phyloP scores from a whole-genome alignment of 2,113 vertebrate genomes.

The Lynx canadensis region DNA sequence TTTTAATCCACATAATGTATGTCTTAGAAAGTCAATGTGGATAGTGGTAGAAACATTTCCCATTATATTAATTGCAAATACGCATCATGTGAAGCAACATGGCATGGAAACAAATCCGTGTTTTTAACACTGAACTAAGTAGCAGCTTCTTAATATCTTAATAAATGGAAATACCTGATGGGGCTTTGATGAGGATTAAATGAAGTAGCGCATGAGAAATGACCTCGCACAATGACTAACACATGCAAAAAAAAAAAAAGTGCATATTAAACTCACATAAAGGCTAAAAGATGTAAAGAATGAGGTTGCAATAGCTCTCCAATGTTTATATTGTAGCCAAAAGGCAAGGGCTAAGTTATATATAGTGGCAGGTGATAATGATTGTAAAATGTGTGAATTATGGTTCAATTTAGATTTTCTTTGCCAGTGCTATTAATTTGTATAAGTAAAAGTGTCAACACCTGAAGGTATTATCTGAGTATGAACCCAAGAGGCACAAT shows the following conservation, averaged over 20 bases:
- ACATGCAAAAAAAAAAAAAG: background rate
- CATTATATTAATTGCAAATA: background rate
- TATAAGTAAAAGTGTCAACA: slow-evolving; percentile 40
- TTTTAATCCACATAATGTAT: background rate
- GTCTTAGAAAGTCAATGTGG: background rate
- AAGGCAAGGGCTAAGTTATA: background rate
- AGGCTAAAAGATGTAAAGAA: background rate
- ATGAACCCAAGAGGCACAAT: slow-evolving; percentile 3
- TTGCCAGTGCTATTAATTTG: slow-evolving; percentile 55
- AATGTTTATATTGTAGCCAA: slow-evolving; percentile 30
- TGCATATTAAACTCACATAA: background rate
- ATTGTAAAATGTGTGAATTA: slow-evolving; percentile 51
- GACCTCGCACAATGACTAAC: background rate
- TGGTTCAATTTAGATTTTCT: slow-evolving; percentile 36
- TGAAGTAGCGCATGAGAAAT: background rate
- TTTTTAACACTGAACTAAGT: slow-evolving; percentile 18
- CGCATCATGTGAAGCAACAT: background rate
- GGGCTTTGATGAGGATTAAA: background rate
- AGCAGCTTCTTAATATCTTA: slow-evolving; percentile 47
- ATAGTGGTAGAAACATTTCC: background rate
- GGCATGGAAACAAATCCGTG: background rate
- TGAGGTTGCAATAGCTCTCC: slow-evolving; percentile 51
- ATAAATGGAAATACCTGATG: slow-evolving; percentile 46
- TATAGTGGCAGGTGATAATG: slow-evolving; percentile 24
- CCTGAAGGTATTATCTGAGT: slow-evolving; percentile 28